phyloP scores from a whole-genome alignment of 2,797 vertebrate genomes.

The Danio albolineatus region DNA sequence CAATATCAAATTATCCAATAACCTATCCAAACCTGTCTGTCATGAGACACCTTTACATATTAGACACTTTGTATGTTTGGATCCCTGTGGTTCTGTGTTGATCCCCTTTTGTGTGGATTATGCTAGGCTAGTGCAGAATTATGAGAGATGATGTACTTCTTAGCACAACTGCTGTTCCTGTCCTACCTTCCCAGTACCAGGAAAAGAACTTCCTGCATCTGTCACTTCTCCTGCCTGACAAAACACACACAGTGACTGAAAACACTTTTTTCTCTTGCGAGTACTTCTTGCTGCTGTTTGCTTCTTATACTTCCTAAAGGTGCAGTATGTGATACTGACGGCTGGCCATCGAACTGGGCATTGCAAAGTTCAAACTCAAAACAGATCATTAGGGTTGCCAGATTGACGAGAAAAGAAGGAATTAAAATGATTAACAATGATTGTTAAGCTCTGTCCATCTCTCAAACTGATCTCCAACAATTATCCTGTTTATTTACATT shows the following conservation, averaged over 20 bases:
- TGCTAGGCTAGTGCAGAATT: background rate
- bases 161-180: background rate
- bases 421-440: too few species aligned
- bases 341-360: too few species aligned
- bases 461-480: too few species aligned
- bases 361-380: too few species aligned
- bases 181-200: slow-evolving; percentile 60
- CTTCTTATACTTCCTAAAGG: background rate
- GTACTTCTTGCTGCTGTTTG: background rate
- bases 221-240: slow-evolving; percentile 60
- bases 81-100: background rate
- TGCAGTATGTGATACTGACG: too few species aligned
- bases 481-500: too few species aligned
- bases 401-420: too few species aligned
- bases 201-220: slow-evolving; percentile 59
- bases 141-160: background rate
- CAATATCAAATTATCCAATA: too few species aligned
- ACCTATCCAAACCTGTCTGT: background rate
- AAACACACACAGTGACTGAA: slow-evolving; percentile 43
- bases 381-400: too few species aligned
- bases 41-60: background rate
- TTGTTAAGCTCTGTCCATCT: too few species aligned
- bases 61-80: background rate
- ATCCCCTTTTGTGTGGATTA: background rate
- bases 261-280: background rate